phyloP scores from a whole-genome alignment of 2,113 vertebrate genomes.

The Campylomormyrus tamandua region DNA sequence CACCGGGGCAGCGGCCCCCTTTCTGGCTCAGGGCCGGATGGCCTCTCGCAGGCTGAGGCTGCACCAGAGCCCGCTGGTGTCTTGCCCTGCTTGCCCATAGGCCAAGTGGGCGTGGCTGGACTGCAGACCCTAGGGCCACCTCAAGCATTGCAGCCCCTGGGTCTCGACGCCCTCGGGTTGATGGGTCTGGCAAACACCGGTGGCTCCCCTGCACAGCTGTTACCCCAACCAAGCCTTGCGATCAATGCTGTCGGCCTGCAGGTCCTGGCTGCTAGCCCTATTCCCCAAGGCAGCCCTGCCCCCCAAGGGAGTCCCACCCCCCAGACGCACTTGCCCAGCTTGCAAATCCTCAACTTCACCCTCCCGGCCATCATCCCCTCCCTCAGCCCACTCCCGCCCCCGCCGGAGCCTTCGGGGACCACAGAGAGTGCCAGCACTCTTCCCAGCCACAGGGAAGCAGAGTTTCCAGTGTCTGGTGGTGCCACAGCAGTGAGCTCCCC shows the following conservation, averaged over 20 bases:
- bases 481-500: slow-evolving; percentile 15
- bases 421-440: slow-evolving; percentile 34
- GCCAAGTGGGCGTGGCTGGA: slow-evolving; percentile 68
- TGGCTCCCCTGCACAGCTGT: slow-evolving; percentile 60
- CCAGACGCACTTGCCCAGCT: slow-evolving; percentile 68
- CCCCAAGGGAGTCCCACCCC: slow-evolving; percentile 62
- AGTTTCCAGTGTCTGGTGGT: background rate
- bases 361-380: slow-evolving; percentile 82
- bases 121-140: slow-evolving; percentile 63
- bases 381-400: slow-evolving; percentile 62
- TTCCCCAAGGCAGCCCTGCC: slow-evolving; percentile 60
- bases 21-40: slow-evolving; percentile 36
- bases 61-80: slow-evolving; percentile 66
- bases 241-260: slow-evolving; percentile 82
- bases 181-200: slow-evolving; percentile 72
- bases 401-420: slow-evolving; percentile 37
- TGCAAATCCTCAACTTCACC: slow-evolving; percentile 89
- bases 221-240: slow-evolving; percentile 71
- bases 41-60: slow-evolving; percentile 27
- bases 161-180: slow-evolving; percentile 76
- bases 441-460: slow-evolving; percentile 32
- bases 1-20: slow-evolving; percentile 71
- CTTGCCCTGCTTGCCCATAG: slow-evolving; percentile 80
- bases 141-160: slow-evolving; percentile 63
- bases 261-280: slow-evolving; percentile 68